Base-by-base conservation (phyloP, 2,888 invertebrate genomes). In the Thereva unica region DNA sequence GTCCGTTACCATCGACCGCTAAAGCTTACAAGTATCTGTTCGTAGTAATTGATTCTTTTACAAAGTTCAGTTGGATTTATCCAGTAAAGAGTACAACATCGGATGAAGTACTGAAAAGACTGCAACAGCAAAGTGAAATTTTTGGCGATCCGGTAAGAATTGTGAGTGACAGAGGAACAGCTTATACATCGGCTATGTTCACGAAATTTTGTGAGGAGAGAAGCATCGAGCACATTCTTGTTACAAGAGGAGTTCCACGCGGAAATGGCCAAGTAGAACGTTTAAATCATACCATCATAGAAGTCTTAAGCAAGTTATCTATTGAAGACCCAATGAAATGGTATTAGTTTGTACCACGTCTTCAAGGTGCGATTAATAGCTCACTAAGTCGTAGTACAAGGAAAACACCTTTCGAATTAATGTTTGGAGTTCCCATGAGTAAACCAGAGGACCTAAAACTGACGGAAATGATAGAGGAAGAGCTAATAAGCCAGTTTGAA, bases 211-310 rank as follows among this genome's bases (percentile, higher is more conserved):
- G 78, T 65, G 37, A 72, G n/a, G 71, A 74, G 0, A 74, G 78
- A 64, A 67, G 66, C 0, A 78, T 80, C 42, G 40, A 75, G 34
- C 77, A 76, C 61, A 40, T 72, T 0, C 35, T 54, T 8, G 76
- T 77, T n/a, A 69, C 69, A 6, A 69, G 69, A 6, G 72, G 77
- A n/a, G 67, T 78, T 4, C 76, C 79, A 8, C 54, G 77, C 52
- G 75, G 75, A 23, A 78, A 80, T 67, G 78, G 78, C 0, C 78
- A 79, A 66, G 75, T 75, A 0, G 76, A 78, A 57, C 69, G 76
- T 5, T 67, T 76, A 2, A 77, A 79, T 67, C 66, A 72, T 5
- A 75, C 70, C 4, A 73, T 78, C 4, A 41, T 49, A 4, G 6
- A 76, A 0, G 64, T 77, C 4, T 45, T 78, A 5, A 73, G 77